A percentile compares a stretch with the other conserved stretches of the same genome.
phyloP scores from a whole-genome alignment of 2,113 vertebrate genomes.

The Turdus rufiventris region DNA sequence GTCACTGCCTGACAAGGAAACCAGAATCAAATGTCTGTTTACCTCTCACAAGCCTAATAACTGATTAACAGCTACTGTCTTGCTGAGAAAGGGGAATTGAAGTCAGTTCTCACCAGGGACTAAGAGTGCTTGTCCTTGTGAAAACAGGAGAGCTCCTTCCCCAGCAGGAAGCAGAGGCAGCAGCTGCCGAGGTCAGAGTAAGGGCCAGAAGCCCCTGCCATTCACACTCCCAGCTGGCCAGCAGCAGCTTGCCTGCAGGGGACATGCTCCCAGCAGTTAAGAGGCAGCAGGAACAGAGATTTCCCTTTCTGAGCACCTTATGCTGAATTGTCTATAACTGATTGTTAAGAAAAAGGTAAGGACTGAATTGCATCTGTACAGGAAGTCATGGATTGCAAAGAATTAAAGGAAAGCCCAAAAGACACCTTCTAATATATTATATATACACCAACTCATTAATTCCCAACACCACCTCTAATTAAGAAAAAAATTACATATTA shows the following conservation, averaged over 20 bases:
- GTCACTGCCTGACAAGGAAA: not conserved
- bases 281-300: not conserved
- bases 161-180: not conserved
- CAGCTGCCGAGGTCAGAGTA: not conserved
- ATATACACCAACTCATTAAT: not conserved
- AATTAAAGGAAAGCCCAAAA: not conserved
- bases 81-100: not conserved
- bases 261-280: not conserved
- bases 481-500: not conserved
- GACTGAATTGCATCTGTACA: not conserved
- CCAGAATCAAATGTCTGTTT: not conserved
- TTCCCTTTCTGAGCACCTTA: not conserved
- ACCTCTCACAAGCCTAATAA: not conserved
- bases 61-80: not conserved
- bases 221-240: not conserved
- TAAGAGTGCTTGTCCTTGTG: not conserved
- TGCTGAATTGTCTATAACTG: not conserved
- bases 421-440: not conserved
- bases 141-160: not conserved
- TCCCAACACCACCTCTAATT: not conserved
- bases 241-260: not conserved
- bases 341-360: not conserved
- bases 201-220: not conserved
- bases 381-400: not conserved
- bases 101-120: not conserved